phyloP scores from a whole-genome alignment of 2,797 vertebrate genomes.

The Mycteria americana region DNA sequence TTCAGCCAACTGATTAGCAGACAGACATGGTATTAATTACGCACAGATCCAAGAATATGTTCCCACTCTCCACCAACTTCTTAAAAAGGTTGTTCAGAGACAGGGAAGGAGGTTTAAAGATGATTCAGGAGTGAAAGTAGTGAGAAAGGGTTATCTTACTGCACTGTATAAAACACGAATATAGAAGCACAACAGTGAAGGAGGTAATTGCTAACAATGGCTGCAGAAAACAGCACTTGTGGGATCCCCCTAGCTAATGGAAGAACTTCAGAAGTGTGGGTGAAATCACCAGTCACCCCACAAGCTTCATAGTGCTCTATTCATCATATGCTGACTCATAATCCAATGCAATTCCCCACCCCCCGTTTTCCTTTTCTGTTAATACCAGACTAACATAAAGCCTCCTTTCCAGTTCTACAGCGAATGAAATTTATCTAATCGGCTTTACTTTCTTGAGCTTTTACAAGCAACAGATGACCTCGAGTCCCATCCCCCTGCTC shows the following conservation, averaged over 20 bases:
- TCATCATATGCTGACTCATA: slow-evolving; percentile 47
- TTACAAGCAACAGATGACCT: not conserved
- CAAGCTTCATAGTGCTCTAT: not conserved
- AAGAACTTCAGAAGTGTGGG: not conserved
- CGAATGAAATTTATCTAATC: slow-evolving; percentile 51
- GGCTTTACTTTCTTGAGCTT: slow-evolving; percentile 48
- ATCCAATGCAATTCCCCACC: not conserved
- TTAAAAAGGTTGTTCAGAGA: slow-evolving; percentile 48
- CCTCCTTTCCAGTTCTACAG: slow-evolving; percentile 34
- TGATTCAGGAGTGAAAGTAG: slow-evolving; percentile 32
- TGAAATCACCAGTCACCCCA: slow-evolving; percentile 15
- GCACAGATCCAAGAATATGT: not conserved
- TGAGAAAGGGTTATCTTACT: slow-evolving; percentile 60
- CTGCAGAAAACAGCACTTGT: not conserved
- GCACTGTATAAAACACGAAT: slow-evolving; percentile 56
- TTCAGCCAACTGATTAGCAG: slow-evolving; percentile 31
- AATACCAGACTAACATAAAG: slow-evolving; percentile 52
- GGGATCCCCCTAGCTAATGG: not conserved
- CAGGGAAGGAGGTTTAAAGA: not conserved
- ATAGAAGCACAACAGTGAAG: not conserved
- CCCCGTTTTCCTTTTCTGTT: slow-evolving; percentile 15
- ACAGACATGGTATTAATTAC: slow-evolving; percentile 32
- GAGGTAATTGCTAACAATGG: not conserved
- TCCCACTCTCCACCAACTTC: slow-evolving; percentile 53
- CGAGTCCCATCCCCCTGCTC: not conserved